These are phyloP conservation scores for Serranus cabrilla DNA, from an alignment of 2,797 vertebrate species.

Conservation along the genomic window DNA sequence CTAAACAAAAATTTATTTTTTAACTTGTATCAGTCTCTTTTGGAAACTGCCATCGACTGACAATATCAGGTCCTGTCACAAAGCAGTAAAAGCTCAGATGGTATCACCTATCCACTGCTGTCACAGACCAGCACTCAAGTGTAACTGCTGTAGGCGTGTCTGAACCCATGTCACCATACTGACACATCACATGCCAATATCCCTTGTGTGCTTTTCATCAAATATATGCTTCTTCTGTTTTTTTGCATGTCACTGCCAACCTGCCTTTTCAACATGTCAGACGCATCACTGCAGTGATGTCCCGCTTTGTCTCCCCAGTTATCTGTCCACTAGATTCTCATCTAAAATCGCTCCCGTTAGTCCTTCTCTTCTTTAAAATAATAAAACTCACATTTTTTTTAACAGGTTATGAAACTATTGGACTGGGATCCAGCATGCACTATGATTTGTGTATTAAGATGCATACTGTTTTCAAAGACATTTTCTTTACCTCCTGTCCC, in stretches of 20 bases:
- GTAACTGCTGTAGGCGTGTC: conserved; percentile 10
- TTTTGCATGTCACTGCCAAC: conserved; percentile 16
- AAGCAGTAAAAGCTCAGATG: not conserved
- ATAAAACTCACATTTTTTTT: not conserved
- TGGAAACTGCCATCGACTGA: not conserved
- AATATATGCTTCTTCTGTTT: not conserved
- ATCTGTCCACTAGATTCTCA: conserved; percentile 6
- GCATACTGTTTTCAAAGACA: not conserved
- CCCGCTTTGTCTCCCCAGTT: not conserved
- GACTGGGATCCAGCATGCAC: too few relatives aligned
- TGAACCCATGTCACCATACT: conserved; percentile 18
- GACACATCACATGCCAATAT: conserved; percentile 15
- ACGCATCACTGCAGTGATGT: not conserved
- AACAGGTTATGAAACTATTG: not conserved
- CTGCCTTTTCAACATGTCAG: conserved; percentile 10
- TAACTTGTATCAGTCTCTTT: not conserved
- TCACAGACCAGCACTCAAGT: not conserved
- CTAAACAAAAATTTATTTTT: too few relatives aligned
- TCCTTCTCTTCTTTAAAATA: not conserved
- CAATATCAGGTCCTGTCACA: not conserved
- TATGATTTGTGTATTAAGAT: not conserved
- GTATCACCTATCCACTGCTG: conserved; percentile 7
- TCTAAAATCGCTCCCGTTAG: not conserved
- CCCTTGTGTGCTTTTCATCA: conserved; percentile 24
- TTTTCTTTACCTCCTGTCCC: not conserved